Base-by-base conservation (phyloP, 2,888 invertebrate species). In the Eurytoma adleriae region DNA sequence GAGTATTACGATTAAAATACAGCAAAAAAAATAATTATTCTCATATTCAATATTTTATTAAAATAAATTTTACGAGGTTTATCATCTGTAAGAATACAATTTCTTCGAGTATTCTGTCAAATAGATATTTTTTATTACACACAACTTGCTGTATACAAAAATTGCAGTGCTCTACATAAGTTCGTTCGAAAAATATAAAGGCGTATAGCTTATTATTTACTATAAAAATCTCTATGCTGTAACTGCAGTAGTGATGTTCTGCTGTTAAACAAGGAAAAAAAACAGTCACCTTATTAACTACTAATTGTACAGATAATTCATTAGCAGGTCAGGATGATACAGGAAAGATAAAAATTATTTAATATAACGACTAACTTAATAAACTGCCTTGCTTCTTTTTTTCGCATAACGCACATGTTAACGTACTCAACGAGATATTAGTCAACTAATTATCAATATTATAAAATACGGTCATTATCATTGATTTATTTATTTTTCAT, bases 61-160 rank as follows among this genome's bases (percentile, higher is more conserved):
- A 54, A 18, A 20, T 40, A 68, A 54, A 68, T 18, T 18, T 40
- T 59, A n/a, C 7, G 48, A 64, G 52, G 52, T 30, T 24, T 56
- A 5, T 67, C n/a, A 67, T 57, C 14, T 40, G 40, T 40, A 61
- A 75, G 20, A 61, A 40, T 54, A 14, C 59, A 61, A 16, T 67
- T 40, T 62, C 3, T 20, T 52, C 0, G 40, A 68, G 10, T 52
- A 48, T 77, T 71, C 59, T 79, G 79, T 80, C 80, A 80, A 80
- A 82, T 74, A 68, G 61, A 80, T 82, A 82, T 80, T 78, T 76
- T 83, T 81, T 82, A 79, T 80, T 83, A 73, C 78, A 78, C 81
- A 81, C 82, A 83, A 79, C 73, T 83, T 83, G 67, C 62, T 73
- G 72, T 67, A 77, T 81, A 83, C 81, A 83, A 83, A 40, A 81